A percentile compares a stretch with the other conserved stretches of the same genome.
phyloP scores from a whole-genome alignment of 2,797 vertebrate species.

The Sebastes ruberrimus region DNA sequence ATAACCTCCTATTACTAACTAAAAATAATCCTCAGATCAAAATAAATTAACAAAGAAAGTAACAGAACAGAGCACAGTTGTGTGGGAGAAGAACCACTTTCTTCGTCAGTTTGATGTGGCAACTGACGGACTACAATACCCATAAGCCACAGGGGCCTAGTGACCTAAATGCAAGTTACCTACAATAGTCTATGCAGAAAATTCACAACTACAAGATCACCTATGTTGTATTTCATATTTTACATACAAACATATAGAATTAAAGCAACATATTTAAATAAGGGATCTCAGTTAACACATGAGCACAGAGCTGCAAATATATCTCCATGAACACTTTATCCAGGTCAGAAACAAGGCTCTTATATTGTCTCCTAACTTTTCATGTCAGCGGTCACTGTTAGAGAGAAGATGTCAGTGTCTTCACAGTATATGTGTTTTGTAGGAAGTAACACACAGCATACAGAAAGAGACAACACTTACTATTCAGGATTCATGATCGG shows the following conservation, averaged over 20 bases:
- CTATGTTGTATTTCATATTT: too few relatives aligned
- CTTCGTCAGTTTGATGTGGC: neutral
- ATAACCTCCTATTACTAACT: neutral
- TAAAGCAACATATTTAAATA: neutral
- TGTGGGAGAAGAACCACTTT: neutral
- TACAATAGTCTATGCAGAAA: neutral
- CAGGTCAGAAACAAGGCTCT: neutral
- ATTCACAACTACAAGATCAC: neutral
- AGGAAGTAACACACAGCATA: neutral
- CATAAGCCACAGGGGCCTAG: constrained; percentile 22
- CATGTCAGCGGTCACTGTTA: neutral
- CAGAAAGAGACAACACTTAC: constrained; percentile 70
- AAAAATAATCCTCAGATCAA: neutral
- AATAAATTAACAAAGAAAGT: neutral
- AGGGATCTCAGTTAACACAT: neutral
- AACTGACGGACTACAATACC: constrained; percentile 20
- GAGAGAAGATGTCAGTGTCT: neutral
- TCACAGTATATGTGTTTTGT: neutral
- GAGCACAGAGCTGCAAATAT: neutral
- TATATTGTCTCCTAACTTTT: neutral
- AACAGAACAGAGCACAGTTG: too few relatives aligned
- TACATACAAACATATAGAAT: neutral
- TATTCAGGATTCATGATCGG: constrained; percentile 85
- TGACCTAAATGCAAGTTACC: neutral
- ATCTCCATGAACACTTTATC: neutral